Conservation (phyloP, 2,113 vertebrate species). For the Uria lomvia region DNA sequence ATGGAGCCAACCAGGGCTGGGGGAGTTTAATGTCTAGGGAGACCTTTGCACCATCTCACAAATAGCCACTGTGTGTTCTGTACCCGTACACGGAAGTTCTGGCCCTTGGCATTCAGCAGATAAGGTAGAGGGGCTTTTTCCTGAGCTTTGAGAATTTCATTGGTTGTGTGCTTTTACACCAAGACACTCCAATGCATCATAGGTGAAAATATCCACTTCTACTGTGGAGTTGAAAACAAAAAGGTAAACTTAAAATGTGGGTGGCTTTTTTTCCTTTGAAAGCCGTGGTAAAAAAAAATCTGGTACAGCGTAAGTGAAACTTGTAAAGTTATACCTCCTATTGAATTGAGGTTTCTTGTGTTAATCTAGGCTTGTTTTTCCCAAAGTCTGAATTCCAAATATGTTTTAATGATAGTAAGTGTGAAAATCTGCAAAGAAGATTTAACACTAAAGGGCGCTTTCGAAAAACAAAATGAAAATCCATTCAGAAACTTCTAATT, state of each 20-base stretch:
- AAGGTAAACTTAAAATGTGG: background rate
- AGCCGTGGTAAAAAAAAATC: background rate
- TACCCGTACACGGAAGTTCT: background rate
- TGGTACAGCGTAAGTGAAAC: background rate
- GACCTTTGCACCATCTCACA: background rate
- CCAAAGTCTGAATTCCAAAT: background rate
- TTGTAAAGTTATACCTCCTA: background rate
- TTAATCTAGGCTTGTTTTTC: background rate
- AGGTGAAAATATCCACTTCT: background rate
- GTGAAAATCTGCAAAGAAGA: background rate
- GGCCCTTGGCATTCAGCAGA: background rate
- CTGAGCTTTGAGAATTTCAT: background rate
- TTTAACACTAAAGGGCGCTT: background rate
- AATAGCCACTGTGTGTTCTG: background rate
- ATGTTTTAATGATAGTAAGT: background rate
- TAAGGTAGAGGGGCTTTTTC: background rate
- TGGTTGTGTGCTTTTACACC: background rate
- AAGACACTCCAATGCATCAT: background rate
- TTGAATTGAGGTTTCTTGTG: background rate
- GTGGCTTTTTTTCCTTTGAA: background rate
- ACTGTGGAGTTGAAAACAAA: background rate
- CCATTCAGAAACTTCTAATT: background rate
- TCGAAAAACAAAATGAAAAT: background rate
- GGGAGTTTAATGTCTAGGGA: background rate
- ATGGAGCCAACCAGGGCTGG: fast-evolving